Conservation (phyloP, 1,140 invertebrate species). For the Drosophila kohkoa region DNA sequence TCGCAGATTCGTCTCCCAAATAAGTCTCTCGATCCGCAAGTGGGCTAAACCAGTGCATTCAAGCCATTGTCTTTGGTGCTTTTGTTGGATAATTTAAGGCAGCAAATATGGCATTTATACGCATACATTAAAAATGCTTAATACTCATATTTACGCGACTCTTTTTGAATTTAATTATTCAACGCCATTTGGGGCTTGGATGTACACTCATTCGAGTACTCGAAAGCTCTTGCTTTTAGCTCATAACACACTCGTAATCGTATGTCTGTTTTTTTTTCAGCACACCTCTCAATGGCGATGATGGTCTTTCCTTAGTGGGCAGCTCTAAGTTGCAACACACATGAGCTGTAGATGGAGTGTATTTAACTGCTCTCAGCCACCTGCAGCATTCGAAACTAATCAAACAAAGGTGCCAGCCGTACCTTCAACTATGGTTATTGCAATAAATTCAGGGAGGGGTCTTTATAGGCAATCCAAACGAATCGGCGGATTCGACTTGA, state of each 20-base stretch:
- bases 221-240: constrained; percentile 2
- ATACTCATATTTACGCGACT: constrained; percentile 57
- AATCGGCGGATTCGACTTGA: not conserved
- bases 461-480: not conserved
- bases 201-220: constrained; percentile 32
- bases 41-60: constrained; percentile 76
- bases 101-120: constrained; percentile 64
- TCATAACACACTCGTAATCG: not conserved
- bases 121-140: constrained; percentile 48
- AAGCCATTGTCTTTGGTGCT: constrained; percentile 53
- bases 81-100: constrained; percentile 25
- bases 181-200: constrained; percentile 60
- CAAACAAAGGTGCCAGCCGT: constrained; percentile 16
- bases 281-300: not conserved
- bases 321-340: constrained; percentile 12
- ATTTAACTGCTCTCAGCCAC: constrained; percentile 3
- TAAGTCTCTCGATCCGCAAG: constrained; percentile 53
- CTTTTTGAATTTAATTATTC: constrained; percentile 66
- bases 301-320: constrained; percentile 38
- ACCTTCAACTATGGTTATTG: not conserved
- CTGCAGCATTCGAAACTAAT: not conserved
- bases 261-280: constrained; percentile 1
- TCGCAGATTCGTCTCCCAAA: constrained; percentile 49
- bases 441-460: constrained; percentile 7
- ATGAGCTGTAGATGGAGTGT: not conserved